Percentiles rank a stretch among this genome's conserved stretches.
Evolutionary conservation across 2,888 invertebrate genomes (phyloP).

Genomic region (Torymus tubicola): DNA sequence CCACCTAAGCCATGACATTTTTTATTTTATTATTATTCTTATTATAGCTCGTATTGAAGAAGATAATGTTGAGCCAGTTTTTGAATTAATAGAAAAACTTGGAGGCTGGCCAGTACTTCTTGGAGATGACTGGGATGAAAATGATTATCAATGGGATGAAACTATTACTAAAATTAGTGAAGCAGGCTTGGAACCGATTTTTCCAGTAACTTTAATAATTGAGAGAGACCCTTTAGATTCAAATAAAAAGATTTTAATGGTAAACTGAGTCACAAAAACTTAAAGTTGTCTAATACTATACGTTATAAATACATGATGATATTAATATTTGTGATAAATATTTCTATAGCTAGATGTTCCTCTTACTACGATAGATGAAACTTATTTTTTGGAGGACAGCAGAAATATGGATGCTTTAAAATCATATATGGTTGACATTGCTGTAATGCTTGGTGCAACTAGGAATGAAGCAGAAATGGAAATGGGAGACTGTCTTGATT

Average conservation of each 20-base stretch:
- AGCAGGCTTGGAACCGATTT: slow-evolving; percentile 89
- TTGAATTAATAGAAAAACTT: slow-evolving; percentile 82
- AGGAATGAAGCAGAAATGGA: slow-evolving; percentile 83
- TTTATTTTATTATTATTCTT: not conserved
- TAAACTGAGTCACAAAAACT: slow-evolving; percentile 76
- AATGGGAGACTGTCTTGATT: slow-evolving; percentile 87
- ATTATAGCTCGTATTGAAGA: slow-evolving; percentile 85
- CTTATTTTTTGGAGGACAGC: slow-evolving; percentile 77
- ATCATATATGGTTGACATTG: slow-evolving; percentile 91
- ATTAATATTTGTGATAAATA: not conserved
- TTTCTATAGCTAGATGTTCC: not conserved
- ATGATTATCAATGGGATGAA: no score
- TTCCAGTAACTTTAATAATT: slow-evolving; percentile 90
- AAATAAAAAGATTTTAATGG: slow-evolving; percentile 87
- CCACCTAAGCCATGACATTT: no score
- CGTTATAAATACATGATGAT: not conserved
- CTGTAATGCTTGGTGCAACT: slow-evolving; percentile 87
- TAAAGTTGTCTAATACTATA: not conserved
- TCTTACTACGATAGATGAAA: not conserved
- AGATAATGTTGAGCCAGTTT: slow-evolving; percentile 84
- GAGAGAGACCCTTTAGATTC: slow-evolving; percentile 91
- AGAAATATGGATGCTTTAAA: slow-evolving; percentile 91
- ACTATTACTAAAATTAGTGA: slow-evolving; percentile 80
- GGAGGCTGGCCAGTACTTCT: slow-evolving; percentile 75
- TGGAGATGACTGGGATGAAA: slow-evolving; percentile 21